phyloP scores from a whole-genome alignment of 2,888 invertebrate species.

The Heliconius erato region DNA sequence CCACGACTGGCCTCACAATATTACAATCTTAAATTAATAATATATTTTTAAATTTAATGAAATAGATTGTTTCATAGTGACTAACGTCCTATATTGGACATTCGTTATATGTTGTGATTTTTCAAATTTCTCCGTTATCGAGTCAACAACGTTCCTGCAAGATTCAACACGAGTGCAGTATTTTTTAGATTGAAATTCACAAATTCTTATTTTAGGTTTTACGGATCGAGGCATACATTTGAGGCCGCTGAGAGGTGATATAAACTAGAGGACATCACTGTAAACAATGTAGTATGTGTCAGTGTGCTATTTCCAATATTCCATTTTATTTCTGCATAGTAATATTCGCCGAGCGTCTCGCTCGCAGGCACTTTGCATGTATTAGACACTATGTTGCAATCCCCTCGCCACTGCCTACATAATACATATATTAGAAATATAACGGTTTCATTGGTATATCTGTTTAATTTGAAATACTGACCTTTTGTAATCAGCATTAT shows the following conservation, averaged over 20 bases:
- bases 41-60: too few relatives aligned
- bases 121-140: neutral
- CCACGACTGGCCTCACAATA: too few relatives aligned
- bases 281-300: conserved; percentile 47
- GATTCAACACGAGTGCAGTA: conserved; percentile 27
- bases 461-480: neutral
- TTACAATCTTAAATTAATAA: too few relatives aligned
- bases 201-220: conserved; percentile 45
- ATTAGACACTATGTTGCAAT: conserved; percentile 51
- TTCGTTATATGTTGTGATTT: neutral
- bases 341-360: conserved; percentile 35
- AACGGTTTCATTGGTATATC: neutral
- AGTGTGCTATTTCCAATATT: conserved; percentile 51
- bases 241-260: conserved; percentile 52
- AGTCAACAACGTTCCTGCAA: neutral
- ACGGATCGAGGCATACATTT: conserved; percentile 43
- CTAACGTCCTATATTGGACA: neutral
- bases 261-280: conserved; percentile 51
- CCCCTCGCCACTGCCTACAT: conserved; percentile 6
- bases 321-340: conserved; percentile 47
- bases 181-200: conserved; percentile 30
- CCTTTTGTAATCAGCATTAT: neutral
- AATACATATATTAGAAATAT: conserved; percentile 9
- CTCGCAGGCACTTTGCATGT: conserved; percentile 36
- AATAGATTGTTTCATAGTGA: too few relatives aligned